A percentile compares a stretch with the other conserved stretches of the same genome.
phyloP scores from a whole-genome alignment of 1,140 invertebrate genomes.

The Calosoma granatense region DNA sequence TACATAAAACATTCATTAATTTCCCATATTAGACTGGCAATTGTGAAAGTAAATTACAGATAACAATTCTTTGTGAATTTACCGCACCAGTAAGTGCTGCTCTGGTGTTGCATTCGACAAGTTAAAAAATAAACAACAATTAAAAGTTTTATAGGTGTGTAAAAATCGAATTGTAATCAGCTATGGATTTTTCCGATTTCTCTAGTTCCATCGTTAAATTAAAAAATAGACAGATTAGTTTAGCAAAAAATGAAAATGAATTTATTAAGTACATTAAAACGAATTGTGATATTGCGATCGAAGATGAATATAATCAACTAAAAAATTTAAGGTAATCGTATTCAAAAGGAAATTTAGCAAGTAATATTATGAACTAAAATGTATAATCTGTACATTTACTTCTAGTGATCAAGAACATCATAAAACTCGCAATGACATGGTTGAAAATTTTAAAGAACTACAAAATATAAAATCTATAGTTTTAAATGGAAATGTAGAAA shows the following conservation, averaged over 20 bases:
- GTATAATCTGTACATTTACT: conserved; percentile 11
- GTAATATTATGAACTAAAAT: neutral
- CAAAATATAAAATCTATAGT: too few relatives aligned
- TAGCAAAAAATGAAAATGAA: neutral
- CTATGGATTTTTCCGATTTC: neutral
- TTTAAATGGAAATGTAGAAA: conserved; percentile 24
- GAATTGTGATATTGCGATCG: neutral
- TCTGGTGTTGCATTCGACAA: neutral
- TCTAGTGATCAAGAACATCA: conserved; percentile 20
- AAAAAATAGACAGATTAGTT: neutral
- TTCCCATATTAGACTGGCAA: too few relatives aligned
- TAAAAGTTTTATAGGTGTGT: neutral
- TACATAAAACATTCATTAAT: too few relatives aligned
- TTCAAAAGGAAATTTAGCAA: too few relatives aligned
- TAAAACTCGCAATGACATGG: too few relatives aligned
- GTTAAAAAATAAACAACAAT: neutral
- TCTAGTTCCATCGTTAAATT: neutral
- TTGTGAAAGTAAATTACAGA: too few relatives aligned
- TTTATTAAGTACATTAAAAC: neutral
- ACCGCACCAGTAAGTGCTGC: neutral
- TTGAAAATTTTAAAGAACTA: too few relatives aligned
- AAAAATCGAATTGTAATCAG: neutral
- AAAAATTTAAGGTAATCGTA: neutral
- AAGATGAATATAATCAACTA: neutral
- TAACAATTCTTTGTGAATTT: too few relatives aligned